Evolutionary conservation across 2,113 vertebrate species (phyloP), one percentile per base, ranked within the genome.

Genomic region (Austrofundulus limnaeus): DNA sequence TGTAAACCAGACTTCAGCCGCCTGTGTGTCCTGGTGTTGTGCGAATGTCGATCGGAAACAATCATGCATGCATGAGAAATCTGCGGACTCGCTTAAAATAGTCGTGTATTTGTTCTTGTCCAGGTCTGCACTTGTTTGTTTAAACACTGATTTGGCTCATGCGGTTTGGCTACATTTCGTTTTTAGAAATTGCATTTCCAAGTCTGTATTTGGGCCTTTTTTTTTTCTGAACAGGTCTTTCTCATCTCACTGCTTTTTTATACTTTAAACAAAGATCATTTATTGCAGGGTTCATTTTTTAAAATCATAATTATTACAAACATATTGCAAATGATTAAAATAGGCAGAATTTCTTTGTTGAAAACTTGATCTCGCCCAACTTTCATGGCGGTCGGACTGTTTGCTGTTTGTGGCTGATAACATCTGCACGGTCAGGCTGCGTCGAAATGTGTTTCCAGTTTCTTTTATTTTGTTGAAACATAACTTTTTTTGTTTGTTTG

Each of bases 371-470:
- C 53, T 47, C 0, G 17, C 14, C 34, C 11, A 68, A 64, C 71
- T 59, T 82, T 55, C 9, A 15, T 55, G 25, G 24, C 56, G 31
- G 37, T 73, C 34, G 78, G 48, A 74, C 37, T 72, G 83, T 76
- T 70, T 78, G 59, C 56, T 61, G 70, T 83, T 61, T 63, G 58
- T 72, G 67, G 78, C 71, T 58, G 83, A 84, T 88, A 83, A 51
- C 78, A 87, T 90, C 77, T 75, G 75, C 74, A 77, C 59, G 52
- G 86, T 75, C 75, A 66, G 68, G 66, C 71, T 77, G 76, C 75
- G 67, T 83, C 57, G 59, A 64, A 83, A 63, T 74, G 65, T 88
- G 87, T 88, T 88, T 90, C 67, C 62, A 64, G 56, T 91, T 89
- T 88, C 69, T 78, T 66, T 82, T 81, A 80, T 84, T 89, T 84